Evolutionary conservation across 2,113 vertebrate genomes (phyloP).

Genomic region (Nycticebus coucang): DNA sequence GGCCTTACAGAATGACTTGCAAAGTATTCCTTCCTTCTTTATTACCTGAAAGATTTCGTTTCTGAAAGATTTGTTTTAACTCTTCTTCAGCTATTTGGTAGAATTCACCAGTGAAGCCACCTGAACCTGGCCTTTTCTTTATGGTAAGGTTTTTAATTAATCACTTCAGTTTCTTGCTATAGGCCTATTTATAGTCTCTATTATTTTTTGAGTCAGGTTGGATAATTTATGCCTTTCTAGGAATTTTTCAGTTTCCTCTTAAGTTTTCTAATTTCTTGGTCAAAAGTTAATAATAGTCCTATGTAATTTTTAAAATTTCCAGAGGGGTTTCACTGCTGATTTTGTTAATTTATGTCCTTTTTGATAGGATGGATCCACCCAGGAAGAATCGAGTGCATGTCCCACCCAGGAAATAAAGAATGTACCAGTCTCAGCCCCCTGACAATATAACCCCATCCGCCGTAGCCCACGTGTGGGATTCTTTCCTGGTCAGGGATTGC

Average conservation of each 20-base stretch:
- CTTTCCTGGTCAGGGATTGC: too few species aligned
- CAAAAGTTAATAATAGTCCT: not conserved
- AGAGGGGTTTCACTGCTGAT: not conserved
- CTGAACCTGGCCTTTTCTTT: not conserved
- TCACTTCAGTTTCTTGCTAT: not conserved
- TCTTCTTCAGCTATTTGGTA: not conserved
- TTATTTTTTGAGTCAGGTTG: not conserved
- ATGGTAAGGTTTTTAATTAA: not conserved
- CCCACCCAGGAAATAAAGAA: too few species aligned
- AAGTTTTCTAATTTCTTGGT: not conserved
- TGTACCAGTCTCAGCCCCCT: too few species aligned
- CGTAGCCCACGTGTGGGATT: too few species aligned
- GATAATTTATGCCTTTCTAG: not conserved
- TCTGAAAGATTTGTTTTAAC: not conserved
- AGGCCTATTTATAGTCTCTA: not conserved
- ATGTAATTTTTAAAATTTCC: not conserved
- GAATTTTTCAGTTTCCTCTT: not conserved
- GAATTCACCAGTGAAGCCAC: not conserved
- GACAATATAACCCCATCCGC: too few species aligned
- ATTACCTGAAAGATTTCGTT: not conserved
- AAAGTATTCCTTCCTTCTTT: not conserved
- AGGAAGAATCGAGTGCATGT: too few species aligned
- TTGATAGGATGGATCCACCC: too few species aligned
- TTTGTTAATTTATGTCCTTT: not conserved
- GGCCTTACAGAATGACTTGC: not conserved